phyloP scores from a whole-genome alignment of 2,113 vertebrate species.

The Bostrychus sinensis region DNA sequence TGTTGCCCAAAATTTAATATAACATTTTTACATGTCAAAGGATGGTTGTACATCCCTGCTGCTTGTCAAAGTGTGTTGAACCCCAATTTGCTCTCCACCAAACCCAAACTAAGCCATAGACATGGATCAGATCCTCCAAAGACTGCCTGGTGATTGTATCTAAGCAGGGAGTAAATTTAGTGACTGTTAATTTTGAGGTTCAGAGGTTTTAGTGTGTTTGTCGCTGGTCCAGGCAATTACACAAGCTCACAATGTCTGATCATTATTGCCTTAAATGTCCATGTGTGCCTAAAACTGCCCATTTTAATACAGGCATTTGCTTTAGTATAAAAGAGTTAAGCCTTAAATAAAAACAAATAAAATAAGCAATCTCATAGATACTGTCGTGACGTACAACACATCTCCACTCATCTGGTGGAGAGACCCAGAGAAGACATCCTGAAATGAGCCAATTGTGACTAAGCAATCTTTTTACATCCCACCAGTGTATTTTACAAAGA shows the following conservation, averaged over 20 bases:
- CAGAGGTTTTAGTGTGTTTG: conserved; percentile 32
- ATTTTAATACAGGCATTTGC: conserved; percentile 22
- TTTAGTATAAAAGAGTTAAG: too few species aligned
- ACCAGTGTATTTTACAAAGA: conserved; percentile 36
- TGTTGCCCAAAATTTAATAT: conserved; percentile 51
- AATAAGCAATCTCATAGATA: too few species aligned
- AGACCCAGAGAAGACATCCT: conserved; percentile 33
- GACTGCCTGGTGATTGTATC: conserved; percentile 38
- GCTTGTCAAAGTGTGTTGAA: conserved; percentile 60
- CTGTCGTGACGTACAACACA: conserved; percentile 10
- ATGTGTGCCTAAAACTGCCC: conserved; percentile 66
- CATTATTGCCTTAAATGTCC: conserved; percentile 74
- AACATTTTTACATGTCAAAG: conserved; percentile 68
- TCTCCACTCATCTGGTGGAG: conserved; percentile 67
- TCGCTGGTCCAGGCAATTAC: conserved; percentile 49
- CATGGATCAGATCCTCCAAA: conserved; percentile 53
- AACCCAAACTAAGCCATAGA: conserved; percentile 71
- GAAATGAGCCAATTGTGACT: conserved; percentile 16
- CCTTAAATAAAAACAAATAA: neutral
- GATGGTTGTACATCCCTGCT: conserved; percentile 66
- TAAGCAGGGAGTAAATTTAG: conserved; percentile 29
- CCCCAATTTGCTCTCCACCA: conserved; percentile 58
- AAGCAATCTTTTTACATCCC: conserved; percentile 37
- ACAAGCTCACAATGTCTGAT: conserved; percentile 32
- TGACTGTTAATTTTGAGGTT: conserved; percentile 54